Evolutionary conservation across 2,888 invertebrate genomes (phyloP).

Genomic region (Hylaea fasciaria): DNA sequence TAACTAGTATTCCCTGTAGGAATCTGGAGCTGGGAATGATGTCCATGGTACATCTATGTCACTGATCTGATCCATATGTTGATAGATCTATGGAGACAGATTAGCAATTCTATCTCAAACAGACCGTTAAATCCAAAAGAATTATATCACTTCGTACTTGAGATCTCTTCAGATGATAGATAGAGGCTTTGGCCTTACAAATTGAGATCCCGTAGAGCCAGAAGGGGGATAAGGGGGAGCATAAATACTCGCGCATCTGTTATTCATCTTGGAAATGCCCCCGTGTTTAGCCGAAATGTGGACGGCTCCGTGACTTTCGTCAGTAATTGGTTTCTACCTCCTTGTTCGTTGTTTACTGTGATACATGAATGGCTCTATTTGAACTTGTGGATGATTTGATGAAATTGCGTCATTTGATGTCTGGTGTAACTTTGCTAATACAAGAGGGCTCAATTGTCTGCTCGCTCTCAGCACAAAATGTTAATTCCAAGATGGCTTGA

Average conservation of each 20-base stretch:
- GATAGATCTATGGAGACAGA: neutral
- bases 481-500: too few relatives aligned
- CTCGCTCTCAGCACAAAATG: too few relatives aligned
- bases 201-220: slow-evolving; percentile 59
- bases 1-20: too few relatives aligned
- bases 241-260: slow-evolving; percentile 50
- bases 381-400: neutral
- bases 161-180: slow-evolving; percentile 55
- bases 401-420: neutral
- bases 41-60: too few relatives aligned
- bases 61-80: neutral
- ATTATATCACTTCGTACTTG: slow-evolving; percentile 25
- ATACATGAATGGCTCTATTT: neutral
- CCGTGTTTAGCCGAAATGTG: slow-evolving; percentile 5
- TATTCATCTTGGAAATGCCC: slow-evolving; percentile 44
- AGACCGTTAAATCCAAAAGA: slow-evolving; percentile 15
- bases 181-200: slow-evolving; percentile 65
- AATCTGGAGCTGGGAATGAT: too few relatives aligned
- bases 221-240: slow-evolving; percentile 33
- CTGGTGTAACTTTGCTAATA: too few relatives aligned
- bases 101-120: neutral
- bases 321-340: slow-evolving; percentile 19
- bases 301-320: slow-evolving; percentile 16
- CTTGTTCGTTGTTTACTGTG: slow-evolving; percentile 15
- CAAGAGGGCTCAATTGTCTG: too few relatives aligned